Evolutionary conservation across 2,113 vertebrate genomes (phyloP).

Genomic region (Daubentonia madagascariensis): DNA sequence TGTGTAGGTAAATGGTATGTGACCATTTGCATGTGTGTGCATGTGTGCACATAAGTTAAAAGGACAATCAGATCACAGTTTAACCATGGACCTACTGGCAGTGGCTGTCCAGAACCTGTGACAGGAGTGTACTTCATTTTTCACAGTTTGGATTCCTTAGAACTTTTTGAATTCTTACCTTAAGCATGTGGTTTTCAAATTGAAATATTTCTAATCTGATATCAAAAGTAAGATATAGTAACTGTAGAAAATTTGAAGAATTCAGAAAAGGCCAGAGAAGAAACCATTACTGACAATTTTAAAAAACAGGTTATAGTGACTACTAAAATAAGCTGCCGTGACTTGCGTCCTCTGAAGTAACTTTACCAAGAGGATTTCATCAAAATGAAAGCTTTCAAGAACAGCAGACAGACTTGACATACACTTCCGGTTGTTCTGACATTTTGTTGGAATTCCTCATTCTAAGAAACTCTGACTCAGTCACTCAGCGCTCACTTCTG

Average conservation of each 20-base stretch:
- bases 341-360: too few relatives aligned
- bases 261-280: not conserved
- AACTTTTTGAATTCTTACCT: not conserved
- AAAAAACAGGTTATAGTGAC: not conserved
- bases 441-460: not conserved
- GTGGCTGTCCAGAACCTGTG: not conserved
- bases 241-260: not conserved
- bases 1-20: not conserved
- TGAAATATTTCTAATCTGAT: not conserved
- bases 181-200: not conserved
- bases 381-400: not conserved
- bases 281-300: not conserved
- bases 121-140: too few relatives aligned
- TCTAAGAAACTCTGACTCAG: not conserved
- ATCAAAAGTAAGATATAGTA: not conserved
- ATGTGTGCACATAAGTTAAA: too few relatives aligned
- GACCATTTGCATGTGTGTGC: not conserved
- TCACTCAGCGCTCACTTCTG: not conserved
- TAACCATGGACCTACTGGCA: too few relatives aligned
- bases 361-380: not conserved
- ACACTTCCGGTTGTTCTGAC: not conserved
- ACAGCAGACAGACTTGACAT: not conserved
- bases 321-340: not conserved
- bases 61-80: not conserved
- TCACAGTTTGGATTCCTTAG: not conserved